phyloP scores from a whole-genome alignment of 2,888 invertebrate species.

The Linnaemya tessellans region DNA sequence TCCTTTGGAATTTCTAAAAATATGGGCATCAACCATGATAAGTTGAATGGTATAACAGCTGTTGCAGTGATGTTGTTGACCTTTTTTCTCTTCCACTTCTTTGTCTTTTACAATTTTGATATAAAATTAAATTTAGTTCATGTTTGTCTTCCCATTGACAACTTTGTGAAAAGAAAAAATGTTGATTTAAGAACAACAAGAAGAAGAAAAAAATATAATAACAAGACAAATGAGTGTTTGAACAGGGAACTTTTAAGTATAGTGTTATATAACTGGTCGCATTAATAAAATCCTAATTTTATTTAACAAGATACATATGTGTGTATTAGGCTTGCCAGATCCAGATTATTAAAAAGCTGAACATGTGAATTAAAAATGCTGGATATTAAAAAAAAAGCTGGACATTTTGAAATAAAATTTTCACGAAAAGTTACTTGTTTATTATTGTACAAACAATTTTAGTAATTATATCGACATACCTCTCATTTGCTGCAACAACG shows the following conservation, averaged over 20 bases:
- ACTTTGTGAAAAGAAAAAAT: constrained; percentile 53
- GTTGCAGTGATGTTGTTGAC: constrained; percentile 58
- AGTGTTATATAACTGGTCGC: neutral
- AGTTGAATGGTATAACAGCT: constrained; percentile 56
- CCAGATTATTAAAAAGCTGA: too few species aligned
- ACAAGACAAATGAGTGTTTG: neutral
- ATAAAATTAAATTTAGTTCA: constrained; percentile 67
- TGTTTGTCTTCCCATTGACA: constrained; percentile 63
- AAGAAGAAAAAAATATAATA: neutral
- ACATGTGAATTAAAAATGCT: too few species aligned
- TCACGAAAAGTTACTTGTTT: too few species aligned
- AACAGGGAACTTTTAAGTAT: neutral
- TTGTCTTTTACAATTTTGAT: constrained; percentile 44
- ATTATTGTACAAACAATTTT: too few species aligned
- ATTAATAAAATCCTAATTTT: too few species aligned
- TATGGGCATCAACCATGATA: constrained; percentile 20
- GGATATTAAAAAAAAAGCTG: too few species aligned
- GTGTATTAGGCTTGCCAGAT: too few species aligned
- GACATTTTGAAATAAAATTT: too few species aligned
- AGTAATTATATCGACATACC: too few species aligned
- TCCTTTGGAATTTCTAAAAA: constrained; percentile 27
- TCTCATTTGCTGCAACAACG: too few species aligned
- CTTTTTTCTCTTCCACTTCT: constrained; percentile 38
- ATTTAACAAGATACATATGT: too few species aligned
- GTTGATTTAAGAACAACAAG: constrained; percentile 2